Evolutionary conservation across 2,888 invertebrate species (phyloP).

Genomic region (Lasioglossum pauxillum): DNA sequence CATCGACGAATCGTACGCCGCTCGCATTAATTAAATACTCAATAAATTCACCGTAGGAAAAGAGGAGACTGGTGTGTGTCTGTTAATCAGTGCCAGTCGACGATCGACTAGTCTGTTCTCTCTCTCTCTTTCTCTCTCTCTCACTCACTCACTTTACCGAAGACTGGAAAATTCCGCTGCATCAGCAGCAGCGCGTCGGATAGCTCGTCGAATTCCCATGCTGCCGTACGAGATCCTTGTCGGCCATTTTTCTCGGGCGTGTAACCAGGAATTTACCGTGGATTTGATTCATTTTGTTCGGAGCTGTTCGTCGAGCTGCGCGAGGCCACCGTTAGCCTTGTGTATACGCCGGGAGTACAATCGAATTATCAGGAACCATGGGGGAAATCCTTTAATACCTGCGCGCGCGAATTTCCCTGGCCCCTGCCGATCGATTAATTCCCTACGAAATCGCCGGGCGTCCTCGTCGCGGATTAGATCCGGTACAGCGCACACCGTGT

Average conservation of each 20-base stretch:
- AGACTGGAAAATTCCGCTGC: neutral
- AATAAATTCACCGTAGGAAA: neutral
- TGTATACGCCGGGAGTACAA: constrained; percentile 63
- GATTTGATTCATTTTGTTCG: constrained; percentile 68
- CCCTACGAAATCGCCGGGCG: constrained; percentile 72
- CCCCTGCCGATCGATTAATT: constrained; percentile 73
- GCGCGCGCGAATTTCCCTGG: constrained; percentile 68
- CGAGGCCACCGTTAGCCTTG: constrained; percentile 39
- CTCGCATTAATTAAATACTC: constrained; percentile 3
- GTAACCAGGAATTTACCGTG: constrained; percentile 66
- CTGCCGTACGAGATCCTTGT: neutral
- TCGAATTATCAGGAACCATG: constrained; percentile 74
- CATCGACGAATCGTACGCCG: neutral
- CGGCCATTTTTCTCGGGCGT: constrained; percentile 49
- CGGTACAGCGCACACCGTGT: constrained; percentile 50
- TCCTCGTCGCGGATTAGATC: constrained; percentile 70
- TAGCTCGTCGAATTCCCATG: neutral
- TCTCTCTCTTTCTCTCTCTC: neutral
- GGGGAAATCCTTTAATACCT: constrained; percentile 75
- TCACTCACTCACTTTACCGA: neutral
- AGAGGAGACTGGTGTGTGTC: neutral
- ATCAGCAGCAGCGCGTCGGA: neutral
- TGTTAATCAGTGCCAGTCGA: neutral
- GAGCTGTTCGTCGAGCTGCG: constrained; percentile 47
- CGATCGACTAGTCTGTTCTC: neutral